These are phyloP conservation scores for Stegostoma tigrinum DNA, from an alignment of 2,113 vertebrate genomes.

Conservation along the genomic window DNA sequence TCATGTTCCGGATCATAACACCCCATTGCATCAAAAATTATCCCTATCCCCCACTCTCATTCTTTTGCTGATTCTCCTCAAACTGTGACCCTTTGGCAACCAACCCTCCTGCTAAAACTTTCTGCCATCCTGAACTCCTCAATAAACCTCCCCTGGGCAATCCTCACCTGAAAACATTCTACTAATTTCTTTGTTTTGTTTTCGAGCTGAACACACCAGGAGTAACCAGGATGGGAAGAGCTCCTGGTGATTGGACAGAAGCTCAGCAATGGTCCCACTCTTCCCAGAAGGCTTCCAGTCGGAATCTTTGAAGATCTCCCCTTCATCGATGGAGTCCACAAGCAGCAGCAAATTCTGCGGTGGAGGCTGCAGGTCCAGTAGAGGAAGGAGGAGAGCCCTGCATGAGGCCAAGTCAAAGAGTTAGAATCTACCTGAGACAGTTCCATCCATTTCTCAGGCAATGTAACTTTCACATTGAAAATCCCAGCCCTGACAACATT, in stretches of 20 bases:
- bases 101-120: background rate
- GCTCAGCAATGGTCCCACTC: constrained; percentile 55
- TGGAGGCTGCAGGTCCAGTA: constrained; percentile 60
- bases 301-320: constrained; percentile 37
- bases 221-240: constrained; percentile 67
- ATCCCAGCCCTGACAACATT: background rate
- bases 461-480: background rate
- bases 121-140: background rate
- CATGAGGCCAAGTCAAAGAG: background rate
- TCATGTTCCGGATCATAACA: background rate
- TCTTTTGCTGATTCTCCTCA: background rate
- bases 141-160: background rate
- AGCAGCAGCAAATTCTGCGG: constrained; percentile 58
- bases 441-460: too few species aligned
- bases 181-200: constrained; percentile 59
- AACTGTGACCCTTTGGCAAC: background rate
- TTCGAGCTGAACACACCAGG: constrained; percentile 62
- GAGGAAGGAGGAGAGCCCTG: constrained; percentile 60
- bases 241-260: constrained; percentile 57
- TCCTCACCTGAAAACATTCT: constrained; percentile 61
- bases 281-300: constrained; percentile 37
- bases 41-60: background rate
- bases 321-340: constrained; percentile 62
- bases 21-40: background rate
- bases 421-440: too few species aligned